Base-by-base conservation (phyloP, 2,113 vertebrate species). In the Pogonocichla stellata region DNA sequence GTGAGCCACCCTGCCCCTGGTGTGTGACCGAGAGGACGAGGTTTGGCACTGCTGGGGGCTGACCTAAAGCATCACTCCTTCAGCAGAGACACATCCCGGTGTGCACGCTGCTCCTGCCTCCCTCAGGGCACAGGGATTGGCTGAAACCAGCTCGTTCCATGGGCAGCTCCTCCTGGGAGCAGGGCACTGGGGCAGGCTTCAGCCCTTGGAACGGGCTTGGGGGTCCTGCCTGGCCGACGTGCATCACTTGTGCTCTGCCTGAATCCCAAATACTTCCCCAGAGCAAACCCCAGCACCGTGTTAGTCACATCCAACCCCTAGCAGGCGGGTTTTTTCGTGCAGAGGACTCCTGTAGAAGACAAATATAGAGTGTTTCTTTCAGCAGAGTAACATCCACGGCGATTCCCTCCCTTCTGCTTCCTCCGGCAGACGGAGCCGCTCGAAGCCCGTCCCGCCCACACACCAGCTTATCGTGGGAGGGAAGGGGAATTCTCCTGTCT, bases 101-200 rank as follows among this genome's bases (percentile, higher is more conserved):
- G 8, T 6, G 7, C n/a, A 0, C 1, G 4, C 1, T 0, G 28
- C 14, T 28, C 69, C 56, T 48, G 38, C 33, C 64, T 22, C 28
- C 69, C 18, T 7, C 33, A 1, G 28, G 10, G 29, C 50, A 25
- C 2, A 2, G 65, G 2, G 8, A 5, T 48, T 26, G 16, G 22
- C 45, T 23, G 60, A 29, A 25, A 20, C 18, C 40, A 43, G 43
- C 14, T 40, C 47, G 3, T 25, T 38, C 33, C 47, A 24, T 6
- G 67, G 18, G 31, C 6, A 26, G 18, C n/a, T 19, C 34, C 8
- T 5, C 15, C 2, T 6, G 36, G 38, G 25, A 73, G 67, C 53
- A 36, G 82, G 26, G 43, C 9, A 1, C 34, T 45, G 28, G 1
- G 31, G 8, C 25, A 3, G 45, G 56, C 24, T 40, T 56, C 14